Conservation (phyloP, 2,888 invertebrate species). For the Eupithecia centaureata region DNA sequence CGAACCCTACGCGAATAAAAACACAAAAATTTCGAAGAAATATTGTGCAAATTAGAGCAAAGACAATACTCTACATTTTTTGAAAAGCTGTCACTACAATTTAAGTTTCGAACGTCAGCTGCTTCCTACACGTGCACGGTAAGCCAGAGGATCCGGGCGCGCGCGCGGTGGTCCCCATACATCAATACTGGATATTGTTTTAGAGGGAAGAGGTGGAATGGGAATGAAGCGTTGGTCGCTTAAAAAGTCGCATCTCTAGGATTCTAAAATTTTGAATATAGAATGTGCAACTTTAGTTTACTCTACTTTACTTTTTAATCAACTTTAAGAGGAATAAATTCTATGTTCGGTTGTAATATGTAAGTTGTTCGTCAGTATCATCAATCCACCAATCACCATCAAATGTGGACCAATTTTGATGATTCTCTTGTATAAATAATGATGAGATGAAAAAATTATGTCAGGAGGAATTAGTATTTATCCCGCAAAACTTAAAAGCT, state of each 20-base stretch:
- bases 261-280: neutral
- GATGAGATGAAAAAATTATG: no score
- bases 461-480: no score
- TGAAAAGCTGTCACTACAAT: conserved; percentile 7
- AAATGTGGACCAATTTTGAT: no score
- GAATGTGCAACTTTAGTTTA: neutral
- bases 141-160: conserved; percentile 41
- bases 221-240: conserved; percentile 11
- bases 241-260: conserved; percentile 9
- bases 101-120: conserved; percentile 31
- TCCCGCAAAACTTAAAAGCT: no score
- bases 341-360: no score
- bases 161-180: conserved; percentile 40
- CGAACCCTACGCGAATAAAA: no score
- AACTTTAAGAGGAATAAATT: no score
- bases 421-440: no score
- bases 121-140: conserved; percentile 30
- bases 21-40: neutral
- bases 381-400: no score
- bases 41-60: neutral
- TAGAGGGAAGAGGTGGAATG: conserved; percentile 37
- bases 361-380: no score
- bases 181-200: conserved; percentile 40
- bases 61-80: conserved; percentile 3
- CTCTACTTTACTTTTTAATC: no score